Conservation (phyloP, 2,888 invertebrate genomes). For the Danaus chrysippus region DNA sequence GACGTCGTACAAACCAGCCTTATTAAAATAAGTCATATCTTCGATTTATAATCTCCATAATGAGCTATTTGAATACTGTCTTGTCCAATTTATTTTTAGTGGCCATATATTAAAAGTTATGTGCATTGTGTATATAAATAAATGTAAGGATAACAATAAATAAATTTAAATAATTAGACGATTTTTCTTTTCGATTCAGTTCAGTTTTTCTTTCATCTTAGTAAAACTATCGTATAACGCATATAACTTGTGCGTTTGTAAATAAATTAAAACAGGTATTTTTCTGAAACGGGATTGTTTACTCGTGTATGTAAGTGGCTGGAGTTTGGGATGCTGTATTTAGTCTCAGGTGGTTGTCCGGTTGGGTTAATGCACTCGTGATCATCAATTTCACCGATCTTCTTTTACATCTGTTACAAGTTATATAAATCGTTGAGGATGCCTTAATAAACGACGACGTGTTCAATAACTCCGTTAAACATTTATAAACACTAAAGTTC, state of each 20-base stretch:
- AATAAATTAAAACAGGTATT: slow-evolving; percentile 33
- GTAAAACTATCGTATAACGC: slow-evolving; percentile 36
- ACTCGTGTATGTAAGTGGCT: slow-evolving; percentile 50
- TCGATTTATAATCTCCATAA: no score
- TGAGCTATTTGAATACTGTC: no score
- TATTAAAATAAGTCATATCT: no score
- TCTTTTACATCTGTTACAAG: slow-evolving; percentile 46
- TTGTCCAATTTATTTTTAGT: no score
- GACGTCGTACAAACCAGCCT: no score
- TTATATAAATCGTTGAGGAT: slow-evolving; percentile 19
- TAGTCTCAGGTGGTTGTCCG: slow-evolving; percentile 52
- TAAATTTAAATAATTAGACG: no score
- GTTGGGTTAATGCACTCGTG: slow-evolving; percentile 63
- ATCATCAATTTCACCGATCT: slow-evolving; percentile 47
- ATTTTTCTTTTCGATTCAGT: not conserved
- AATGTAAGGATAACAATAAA: no score
- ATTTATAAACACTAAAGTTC: not conserved
- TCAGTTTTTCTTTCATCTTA: slow-evolving; percentile 15
- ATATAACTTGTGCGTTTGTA: slow-evolving; percentile 23
- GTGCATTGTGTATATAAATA: no score
- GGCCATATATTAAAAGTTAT: no score
- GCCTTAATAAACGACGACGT: slow-evolving; percentile 16
- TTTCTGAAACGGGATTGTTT: slow-evolving; percentile 56
- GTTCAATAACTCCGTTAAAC: not conserved
- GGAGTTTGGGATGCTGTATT: slow-evolving; percentile 50